A percentile compares a stretch with the other conserved stretches of the same genome.
These are phyloP conservation scores for Rhipidura dahli DNA, from an alignment of 2,113 vertebrate genomes.

Conservation along the genomic window DNA sequence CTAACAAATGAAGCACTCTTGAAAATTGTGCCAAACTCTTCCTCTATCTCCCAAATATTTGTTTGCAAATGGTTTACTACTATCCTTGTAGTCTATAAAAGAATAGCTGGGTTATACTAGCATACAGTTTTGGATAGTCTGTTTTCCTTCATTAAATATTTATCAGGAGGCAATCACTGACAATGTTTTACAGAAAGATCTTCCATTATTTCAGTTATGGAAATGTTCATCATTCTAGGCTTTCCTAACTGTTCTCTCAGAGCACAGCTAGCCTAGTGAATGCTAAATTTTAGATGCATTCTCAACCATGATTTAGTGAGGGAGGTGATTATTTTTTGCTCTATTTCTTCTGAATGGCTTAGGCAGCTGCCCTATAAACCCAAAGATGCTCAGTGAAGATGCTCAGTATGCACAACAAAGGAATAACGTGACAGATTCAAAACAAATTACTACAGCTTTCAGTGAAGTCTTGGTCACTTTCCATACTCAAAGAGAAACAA, in stretches of 20 bases:
- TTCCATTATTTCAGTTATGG: neutral
- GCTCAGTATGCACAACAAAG: neutral
- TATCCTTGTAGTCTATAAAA: neutral
- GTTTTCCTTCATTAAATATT: neutral
- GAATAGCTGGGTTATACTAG: neutral
- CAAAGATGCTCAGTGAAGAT: neutral
- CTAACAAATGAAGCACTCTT: neutral
- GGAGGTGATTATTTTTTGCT: neutral
- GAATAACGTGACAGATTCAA: slow-evolving; percentile 4
- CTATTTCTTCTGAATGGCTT: neutral
- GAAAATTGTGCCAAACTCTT: neutral
- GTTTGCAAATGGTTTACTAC: neutral
- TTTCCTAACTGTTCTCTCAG: neutral
- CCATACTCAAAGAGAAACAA: neutral
- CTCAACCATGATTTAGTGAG: neutral
- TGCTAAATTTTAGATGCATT: neutral
- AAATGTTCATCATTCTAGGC: neutral
- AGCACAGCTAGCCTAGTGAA: neutral
- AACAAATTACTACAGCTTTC: neutral
- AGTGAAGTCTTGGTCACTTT: neutral
- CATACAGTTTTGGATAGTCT: neutral
- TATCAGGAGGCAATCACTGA: neutral
- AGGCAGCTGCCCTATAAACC: neutral
- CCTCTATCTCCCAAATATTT: neutral
- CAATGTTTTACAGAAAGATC: neutral